phyloP scores from a whole-genome alignment of 2,797 vertebrate species.

The Phoebastria nigripes region DNA sequence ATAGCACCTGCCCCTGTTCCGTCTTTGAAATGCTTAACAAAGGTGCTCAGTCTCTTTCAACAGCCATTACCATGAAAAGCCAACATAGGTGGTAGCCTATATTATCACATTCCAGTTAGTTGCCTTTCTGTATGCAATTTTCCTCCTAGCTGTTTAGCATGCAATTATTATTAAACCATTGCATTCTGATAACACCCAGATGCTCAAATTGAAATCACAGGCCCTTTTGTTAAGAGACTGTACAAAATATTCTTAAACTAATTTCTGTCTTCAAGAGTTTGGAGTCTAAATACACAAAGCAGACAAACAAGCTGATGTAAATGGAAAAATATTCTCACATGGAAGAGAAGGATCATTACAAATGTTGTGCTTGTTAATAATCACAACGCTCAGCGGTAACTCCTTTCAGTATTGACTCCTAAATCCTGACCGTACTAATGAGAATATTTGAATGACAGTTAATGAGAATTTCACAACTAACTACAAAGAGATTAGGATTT shows the following conservation, averaged over 20 bases:
- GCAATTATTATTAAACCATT: not conserved
- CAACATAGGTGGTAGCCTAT: not conserved
- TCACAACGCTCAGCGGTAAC: not conserved
- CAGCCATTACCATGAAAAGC: not conserved
- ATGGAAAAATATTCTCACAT: not conserved
- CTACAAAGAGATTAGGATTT: not conserved
- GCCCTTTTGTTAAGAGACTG: not conserved
- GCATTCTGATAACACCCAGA: slow-evolving; percentile 1
- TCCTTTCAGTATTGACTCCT: not conserved
- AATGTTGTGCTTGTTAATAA: not conserved
- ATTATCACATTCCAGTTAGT: slow-evolving; percentile 5
- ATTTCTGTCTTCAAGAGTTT: not conserved
- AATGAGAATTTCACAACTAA: not conserved
- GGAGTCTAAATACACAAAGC: not conserved
- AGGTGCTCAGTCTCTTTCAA: slow-evolving; percentile 7
- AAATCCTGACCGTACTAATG: not conserved
- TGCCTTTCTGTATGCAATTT: not conserved
- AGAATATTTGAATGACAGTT: not conserved
- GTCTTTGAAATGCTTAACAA: not conserved
- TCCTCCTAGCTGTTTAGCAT: not conserved
- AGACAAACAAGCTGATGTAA: not conserved
- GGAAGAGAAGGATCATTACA: not conserved
- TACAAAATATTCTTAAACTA: not conserved
- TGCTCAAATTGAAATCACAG: slow-evolving; percentile 1
- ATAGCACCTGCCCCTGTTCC: not conserved